Evolutionary conservation across 1,140 invertebrate genomes (phyloP).

Genomic region (Kradibia gibbosae): DNA sequence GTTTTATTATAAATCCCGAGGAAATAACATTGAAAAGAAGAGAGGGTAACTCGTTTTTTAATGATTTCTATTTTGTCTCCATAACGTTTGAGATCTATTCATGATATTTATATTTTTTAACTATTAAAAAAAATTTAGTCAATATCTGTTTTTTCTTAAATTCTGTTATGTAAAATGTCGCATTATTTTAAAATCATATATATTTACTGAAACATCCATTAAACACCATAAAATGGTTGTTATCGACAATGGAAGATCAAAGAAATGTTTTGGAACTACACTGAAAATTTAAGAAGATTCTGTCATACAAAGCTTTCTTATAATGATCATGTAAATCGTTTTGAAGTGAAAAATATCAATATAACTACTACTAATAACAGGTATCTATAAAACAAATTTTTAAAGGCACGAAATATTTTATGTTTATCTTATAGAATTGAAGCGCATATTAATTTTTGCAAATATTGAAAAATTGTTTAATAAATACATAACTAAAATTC

Average conservation of each 20-base stretch:
- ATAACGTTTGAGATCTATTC: neutral
- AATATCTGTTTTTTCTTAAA: neutral
- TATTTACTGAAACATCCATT: neutral
- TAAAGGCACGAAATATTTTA: too few relatives aligned
- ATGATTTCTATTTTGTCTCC: constrained; percentile 12
- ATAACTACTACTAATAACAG: too few relatives aligned
- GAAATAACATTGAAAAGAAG: constrained; percentile 44
- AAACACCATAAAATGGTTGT: neutral
- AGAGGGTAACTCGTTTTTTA: constrained; percentile 43
- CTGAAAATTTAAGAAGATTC: too few relatives aligned
- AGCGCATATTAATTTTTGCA: too few relatives aligned
- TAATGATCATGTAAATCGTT: too few relatives aligned
- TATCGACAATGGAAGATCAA: too few relatives aligned
- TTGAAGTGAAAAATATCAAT: too few relatives aligned
- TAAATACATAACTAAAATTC: neutral
- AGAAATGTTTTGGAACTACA: too few relatives aligned
- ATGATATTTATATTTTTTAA: neutral
- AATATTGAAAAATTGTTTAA: neutral
- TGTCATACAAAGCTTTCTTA: too few relatives aligned
- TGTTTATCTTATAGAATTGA: too few relatives aligned
- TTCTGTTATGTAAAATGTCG: neutral
- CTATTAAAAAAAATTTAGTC: neutral
- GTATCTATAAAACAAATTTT: too few relatives aligned
- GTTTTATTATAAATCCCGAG: constrained; percentile 31
- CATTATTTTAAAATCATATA: neutral